phyloP scores from a whole-genome alignment of 1,140 invertebrate genomes.

The Ridgeia piscesae region DNA sequence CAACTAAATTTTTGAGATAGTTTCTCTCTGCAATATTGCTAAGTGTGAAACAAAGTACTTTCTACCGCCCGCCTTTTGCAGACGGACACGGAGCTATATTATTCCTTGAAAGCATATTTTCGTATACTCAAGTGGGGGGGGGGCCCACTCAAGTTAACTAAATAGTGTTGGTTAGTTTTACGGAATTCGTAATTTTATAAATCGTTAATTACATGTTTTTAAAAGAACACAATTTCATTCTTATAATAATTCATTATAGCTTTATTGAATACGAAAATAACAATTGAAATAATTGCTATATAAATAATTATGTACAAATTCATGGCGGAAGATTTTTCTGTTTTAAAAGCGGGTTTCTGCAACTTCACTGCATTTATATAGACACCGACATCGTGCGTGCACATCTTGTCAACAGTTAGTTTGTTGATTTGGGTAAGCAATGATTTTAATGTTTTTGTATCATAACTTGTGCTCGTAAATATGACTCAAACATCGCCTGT shows the following conservation, averaged over 20 bases:
- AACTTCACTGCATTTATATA: not conserved
- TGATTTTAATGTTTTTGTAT: not conserved
- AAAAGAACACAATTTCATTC: not conserved
- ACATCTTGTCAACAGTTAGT: not conserved
- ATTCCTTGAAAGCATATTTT: not conserved
- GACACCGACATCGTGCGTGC: not conserved
- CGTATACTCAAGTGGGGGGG: not conserved
- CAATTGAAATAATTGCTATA: not conserved
- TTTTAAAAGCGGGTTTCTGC: not conserved
- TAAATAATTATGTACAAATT: conserved; percentile 7
- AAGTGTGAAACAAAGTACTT: not conserved
- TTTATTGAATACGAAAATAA: not conserved
- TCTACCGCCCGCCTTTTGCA: not conserved
- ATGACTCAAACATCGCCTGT: not conserved
- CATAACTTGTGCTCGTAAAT: not conserved
- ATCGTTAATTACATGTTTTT: not conserved
- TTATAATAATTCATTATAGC: not conserved
- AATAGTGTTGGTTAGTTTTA: too few species aligned
- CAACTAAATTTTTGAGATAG: not conserved
- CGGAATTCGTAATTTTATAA: too few species aligned
- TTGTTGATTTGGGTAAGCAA: not conserved
- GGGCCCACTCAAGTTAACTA: too few species aligned
- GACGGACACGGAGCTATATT: not conserved
- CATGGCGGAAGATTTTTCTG: not conserved
- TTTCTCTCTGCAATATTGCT: not conserved